These are phyloP conservation scores for Ctenopoma kingsleyae DNA, from an alignment of 2,797 vertebrate species.

Conservation along the genomic window DNA sequence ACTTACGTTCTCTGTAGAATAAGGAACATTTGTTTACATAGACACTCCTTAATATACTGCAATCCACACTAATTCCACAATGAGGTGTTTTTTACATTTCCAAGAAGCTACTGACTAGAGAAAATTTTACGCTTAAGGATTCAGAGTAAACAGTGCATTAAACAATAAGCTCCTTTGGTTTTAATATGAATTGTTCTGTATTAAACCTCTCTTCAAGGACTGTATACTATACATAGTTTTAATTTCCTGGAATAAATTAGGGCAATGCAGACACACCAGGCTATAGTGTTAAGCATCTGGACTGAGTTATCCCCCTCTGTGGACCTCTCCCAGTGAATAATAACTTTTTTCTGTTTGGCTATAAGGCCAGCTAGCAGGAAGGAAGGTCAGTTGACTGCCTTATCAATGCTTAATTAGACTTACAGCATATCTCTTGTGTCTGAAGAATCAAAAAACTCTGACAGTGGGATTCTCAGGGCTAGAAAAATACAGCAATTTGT, in stretches of 20 bases:
- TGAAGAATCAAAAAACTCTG: constrained; percentile 28
- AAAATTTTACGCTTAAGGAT: not conserved
- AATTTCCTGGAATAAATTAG: constrained; percentile 72
- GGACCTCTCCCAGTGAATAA: constrained; percentile 71
- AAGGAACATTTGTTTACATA: constrained; percentile 7
- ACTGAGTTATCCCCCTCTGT: constrained; percentile 59
- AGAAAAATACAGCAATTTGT: constrained; percentile 15
- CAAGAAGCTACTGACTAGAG: not conserved
- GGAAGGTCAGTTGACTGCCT: constrained; percentile 52
- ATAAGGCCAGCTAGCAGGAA: constrained; percentile 38
- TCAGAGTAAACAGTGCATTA: constrained; percentile 11
- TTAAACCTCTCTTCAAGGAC: constrained; percentile 23
- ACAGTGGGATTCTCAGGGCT: constrained; percentile 10
- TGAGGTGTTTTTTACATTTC: constrained; percentile 10
- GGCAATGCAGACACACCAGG: constrained; percentile 38
- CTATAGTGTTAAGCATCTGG: constrained; percentile 73
- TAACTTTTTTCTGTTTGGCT: constrained; percentile 56
- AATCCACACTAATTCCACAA: not conserved
- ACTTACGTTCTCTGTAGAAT: constrained; percentile 22
- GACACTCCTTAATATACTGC: not conserved
- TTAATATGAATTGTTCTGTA: constrained; percentile 35
- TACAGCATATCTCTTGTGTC: constrained; percentile 35
- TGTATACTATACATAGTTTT: constrained; percentile 56
- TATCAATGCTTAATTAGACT: constrained; percentile 69
- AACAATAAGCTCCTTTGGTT: constrained; percentile 27